phyloP scores from a whole-genome alignment of 2,797 vertebrate genomes.

The Sebastes trivittatus region DNA sequence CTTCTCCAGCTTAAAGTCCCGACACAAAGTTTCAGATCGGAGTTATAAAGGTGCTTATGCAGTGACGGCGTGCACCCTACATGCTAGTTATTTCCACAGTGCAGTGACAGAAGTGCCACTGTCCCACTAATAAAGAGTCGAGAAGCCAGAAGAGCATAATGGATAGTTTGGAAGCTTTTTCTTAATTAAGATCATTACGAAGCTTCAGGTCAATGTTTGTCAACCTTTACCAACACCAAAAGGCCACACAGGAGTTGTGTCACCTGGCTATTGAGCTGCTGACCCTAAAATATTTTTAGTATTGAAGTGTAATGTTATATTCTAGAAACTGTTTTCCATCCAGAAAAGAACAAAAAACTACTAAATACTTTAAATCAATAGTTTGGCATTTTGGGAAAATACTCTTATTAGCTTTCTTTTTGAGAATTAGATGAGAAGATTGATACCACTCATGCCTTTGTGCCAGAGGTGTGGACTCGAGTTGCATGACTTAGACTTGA shows the following conservation, averaged over 20 bases:
- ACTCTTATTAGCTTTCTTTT: neutral
- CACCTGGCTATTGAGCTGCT: neutral
- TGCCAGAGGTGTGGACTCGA: no score
- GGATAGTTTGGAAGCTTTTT: conserved; percentile 17
- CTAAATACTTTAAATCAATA: neutral
- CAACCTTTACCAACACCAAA: neutral
- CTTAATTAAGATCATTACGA: conserved; percentile 11
- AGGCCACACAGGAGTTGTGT: neutral
- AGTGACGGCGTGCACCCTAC: conserved; percentile 43
- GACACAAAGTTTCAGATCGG: neutral
- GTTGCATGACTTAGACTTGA: no score
- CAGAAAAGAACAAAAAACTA: neutral
- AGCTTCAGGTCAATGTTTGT: neutral
- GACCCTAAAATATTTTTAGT: neutral
- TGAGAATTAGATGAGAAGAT: no score
- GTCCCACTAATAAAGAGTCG: conserved; percentile 74
- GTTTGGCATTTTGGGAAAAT: neutral
- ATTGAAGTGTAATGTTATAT: neutral
- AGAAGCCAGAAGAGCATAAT: conserved; percentile 36
- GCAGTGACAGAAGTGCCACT: conserved; percentile 74
- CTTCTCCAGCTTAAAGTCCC: neutral
- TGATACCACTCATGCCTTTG: no score
- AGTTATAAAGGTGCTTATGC: conserved; percentile 18
- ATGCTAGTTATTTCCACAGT: conserved; percentile 73
- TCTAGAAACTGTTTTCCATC: neutral